Conservation (phyloP, 2,888 invertebrate genomes). For the Ophraella communa region DNA sequence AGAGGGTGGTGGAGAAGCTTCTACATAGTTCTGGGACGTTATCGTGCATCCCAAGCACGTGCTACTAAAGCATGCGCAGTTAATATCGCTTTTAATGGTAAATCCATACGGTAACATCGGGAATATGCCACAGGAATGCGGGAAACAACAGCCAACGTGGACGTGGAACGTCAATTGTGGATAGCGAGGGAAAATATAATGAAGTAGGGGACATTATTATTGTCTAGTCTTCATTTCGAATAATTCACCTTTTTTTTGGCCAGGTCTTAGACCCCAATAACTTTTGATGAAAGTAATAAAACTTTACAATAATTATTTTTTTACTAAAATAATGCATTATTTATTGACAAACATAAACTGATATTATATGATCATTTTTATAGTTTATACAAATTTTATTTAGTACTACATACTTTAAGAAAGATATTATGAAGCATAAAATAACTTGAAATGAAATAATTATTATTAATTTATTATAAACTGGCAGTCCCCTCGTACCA, state of each 20-base stretch:
- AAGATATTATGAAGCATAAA: no score
- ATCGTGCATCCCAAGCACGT: slow-evolving; percentile 49
- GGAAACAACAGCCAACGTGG: slow-evolving; percentile 19
- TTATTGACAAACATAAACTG: no score
- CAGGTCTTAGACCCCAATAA: background rate
- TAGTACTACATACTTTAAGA: no score
- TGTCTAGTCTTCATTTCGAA: background rate
- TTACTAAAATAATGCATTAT: no score
- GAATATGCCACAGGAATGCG: slow-evolving; percentile 30
- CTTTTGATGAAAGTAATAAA: background rate
- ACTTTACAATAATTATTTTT: no score
- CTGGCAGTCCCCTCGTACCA: no score
- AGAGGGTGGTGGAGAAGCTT: background rate
- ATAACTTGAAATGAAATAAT: no score
- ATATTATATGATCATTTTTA: no score
- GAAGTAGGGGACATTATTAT: slow-evolving; percentile 1
- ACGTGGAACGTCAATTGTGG: slow-evolving; percentile 6
- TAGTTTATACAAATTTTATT: no score
- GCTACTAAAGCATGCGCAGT: slow-evolving; percentile 49
- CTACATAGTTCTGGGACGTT: slow-evolving; percentile 13
- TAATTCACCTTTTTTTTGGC: background rate
- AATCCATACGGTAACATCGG: slow-evolving; percentile 51
- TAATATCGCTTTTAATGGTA: slow-evolving; percentile 51
- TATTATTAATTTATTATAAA: no score
- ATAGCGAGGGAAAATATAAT: slow-evolving; percentile 2